Base-by-base conservation (phyloP, 2,888 invertebrate species). In the Hybos culiciformis region DNA sequence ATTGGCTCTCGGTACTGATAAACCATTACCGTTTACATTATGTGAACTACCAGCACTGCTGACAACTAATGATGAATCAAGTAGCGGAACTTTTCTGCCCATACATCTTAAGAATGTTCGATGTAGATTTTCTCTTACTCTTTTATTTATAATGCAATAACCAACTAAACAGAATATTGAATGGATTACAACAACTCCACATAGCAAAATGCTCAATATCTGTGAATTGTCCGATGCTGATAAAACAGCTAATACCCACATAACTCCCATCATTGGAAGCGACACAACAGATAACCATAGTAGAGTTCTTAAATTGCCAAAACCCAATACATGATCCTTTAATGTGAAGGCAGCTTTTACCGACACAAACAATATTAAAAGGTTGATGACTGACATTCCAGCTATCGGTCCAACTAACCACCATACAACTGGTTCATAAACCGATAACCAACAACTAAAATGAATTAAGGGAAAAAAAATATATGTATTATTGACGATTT, bases 351-450 rank as follows among this genome's bases (percentile, higher is more conserved):
- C 92, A 0, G 93, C 93, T 49, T 84, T 75, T 4, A 93, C 80
- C 24, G 91, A 90, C 48, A 91, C 76, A 12, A 88, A 77, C 14
- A 93, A 75, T 49, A 86, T 81, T 21, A 80, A 70, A 5, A 93
- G 70, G 56, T 88, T 90, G 5, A 83, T 76, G 21, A 78, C 66
- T 1, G 88, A 84, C 56, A 84, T 77, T 46, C 80, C 73, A 24
- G 80, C 83, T 23, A 92, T 82, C 6, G 96, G 94, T 4, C 90
- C 87, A 51, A 94, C 88, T 55, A 94, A 75, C 70, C 92, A 87
- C 94, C 94, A 96, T 36, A 94, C 84, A 18, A 93, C 87, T 18
- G 85, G 82, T 62, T 93, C 92, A 61, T 91, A 88, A 33, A 92
- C 79, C 8, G 88, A 87, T 48, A 96, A 73, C 94, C 94, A 96